A percentile compares a stretch with the other conserved stretches of the same genome.
Conservation (phyloP, 2,888 invertebrate species). For the Gari tellinella region DNA sequence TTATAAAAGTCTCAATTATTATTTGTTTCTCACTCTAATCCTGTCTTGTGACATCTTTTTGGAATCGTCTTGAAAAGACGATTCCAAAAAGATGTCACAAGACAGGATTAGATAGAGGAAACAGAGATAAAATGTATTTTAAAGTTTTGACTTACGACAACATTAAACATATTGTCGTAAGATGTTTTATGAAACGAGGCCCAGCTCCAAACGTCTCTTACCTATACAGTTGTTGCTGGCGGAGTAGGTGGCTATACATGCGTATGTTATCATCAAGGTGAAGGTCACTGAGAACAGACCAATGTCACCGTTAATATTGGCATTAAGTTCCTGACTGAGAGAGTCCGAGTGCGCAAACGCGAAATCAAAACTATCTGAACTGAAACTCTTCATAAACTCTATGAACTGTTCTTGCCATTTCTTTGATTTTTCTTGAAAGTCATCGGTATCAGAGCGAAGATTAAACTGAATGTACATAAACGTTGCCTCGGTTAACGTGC, state of each 20-base stretch:
- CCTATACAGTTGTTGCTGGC: conserved; percentile 39
- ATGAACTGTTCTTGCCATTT: conserved; percentile 50
- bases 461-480: conserved; percentile 38
- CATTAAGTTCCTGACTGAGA: conserved; percentile 51
- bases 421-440: conserved; percentile 10
- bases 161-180: too few relatives aligned
- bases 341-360: conserved; percentile 45
- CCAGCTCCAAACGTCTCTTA: conserved; percentile 6
- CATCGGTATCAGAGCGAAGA: conserved; percentile 35
- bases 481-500: conserved; percentile 31
- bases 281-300: conserved; percentile 52
- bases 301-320: conserved; percentile 55
- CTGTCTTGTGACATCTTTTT: too few relatives aligned
- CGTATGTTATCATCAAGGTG: conserved; percentile 60
- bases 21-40: too few relatives aligned
- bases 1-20: too few relatives aligned
- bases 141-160: too few relatives aligned
- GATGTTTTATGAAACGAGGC: too few relatives aligned
- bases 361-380: conserved; percentile 25
- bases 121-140: too few relatives aligned
- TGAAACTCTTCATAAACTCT: conserved; percentile 22
- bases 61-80: too few relatives aligned
- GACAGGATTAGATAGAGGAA: too few relatives aligned
- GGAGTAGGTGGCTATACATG: conserved; percentile 46
- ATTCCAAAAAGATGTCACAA: too few relatives aligned